These are phyloP conservation scores for Athene cunicularia DNA, from an alignment of 2,113 vertebrate genomes.

Conservation along the genomic window DNA sequence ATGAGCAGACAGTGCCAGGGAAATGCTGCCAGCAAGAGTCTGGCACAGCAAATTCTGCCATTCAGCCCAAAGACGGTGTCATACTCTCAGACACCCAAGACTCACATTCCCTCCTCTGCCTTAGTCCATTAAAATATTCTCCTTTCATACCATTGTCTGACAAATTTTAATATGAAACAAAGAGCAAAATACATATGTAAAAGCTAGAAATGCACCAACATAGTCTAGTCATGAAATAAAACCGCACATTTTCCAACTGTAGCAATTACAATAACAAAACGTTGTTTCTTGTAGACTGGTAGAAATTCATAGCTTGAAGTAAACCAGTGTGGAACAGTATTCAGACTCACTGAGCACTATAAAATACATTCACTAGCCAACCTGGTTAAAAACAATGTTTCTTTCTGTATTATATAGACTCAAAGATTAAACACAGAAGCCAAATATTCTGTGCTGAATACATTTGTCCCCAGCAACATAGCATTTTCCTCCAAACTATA, in stretches of 20 bases:
- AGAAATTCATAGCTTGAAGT: background rate
- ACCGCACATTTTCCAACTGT: background rate
- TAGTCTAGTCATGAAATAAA: background rate
- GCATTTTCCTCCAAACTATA: background rate
- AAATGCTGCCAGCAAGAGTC: conserved; percentile 35
- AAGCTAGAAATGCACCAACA: background rate
- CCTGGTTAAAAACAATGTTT: conserved; percentile 52
- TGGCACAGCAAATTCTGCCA: conserved; percentile 4
- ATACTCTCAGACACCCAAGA: background rate
- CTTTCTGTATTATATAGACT: background rate
- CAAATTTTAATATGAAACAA: background rate
- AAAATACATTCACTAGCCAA: background rate
- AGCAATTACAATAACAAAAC: background rate
- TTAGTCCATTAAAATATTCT: background rate
- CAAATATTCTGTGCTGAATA: conserved; percentile 36
- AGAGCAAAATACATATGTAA: background rate
- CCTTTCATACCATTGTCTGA: background rate
- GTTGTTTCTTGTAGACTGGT: background rate
- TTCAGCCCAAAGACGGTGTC: background rate
- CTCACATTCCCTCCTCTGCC: background rate
- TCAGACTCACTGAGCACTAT: background rate
- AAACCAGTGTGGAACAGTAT: background rate
- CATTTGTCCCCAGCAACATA: background rate
- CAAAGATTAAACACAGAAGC: conserved; percentile 46
- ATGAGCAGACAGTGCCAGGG: conserved; percentile 51